Conservation (phyloP, 2,888 invertebrate species). For the Parapristionchus giblindavisi region DNA sequence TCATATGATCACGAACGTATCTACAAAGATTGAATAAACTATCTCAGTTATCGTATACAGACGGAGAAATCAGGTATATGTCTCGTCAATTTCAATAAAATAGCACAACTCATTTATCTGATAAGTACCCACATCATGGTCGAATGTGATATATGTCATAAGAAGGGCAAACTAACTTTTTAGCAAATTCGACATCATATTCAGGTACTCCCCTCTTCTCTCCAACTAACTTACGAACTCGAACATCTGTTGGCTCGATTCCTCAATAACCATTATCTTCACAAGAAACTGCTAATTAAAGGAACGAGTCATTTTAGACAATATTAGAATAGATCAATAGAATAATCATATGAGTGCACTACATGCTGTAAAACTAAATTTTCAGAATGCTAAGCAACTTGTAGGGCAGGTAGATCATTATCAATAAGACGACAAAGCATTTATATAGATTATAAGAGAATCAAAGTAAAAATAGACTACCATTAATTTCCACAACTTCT, state of each 20-base stretch:
- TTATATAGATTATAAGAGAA: too few relatives aligned
- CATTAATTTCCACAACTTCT: constrained; percentile 38
- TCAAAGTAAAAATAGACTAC: neutral
- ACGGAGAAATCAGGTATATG: neutral
- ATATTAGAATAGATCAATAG: too few relatives aligned
- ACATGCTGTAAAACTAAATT: too few relatives aligned
- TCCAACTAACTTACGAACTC: constrained; percentile 80
- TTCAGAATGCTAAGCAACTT: too few relatives aligned
- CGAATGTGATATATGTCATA: neutral
- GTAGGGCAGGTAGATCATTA: too few relatives aligned
- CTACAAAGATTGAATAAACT: neutral
- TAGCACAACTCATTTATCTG: neutral
- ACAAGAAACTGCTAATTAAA: too few relatives aligned
- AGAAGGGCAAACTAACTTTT: constrained; percentile 12
- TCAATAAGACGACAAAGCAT: too few relatives aligned
- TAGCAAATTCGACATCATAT: constrained; percentile 52
- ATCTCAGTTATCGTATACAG: neutral
- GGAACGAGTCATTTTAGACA: too few relatives aligned
- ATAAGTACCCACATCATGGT: constrained; percentile 1
- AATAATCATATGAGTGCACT: too few relatives aligned
- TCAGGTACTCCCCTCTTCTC: constrained; percentile 78
- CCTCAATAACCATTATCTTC: constrained; percentile 73
- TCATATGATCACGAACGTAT: constrained; percentile 51
- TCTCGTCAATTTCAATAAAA: neutral
- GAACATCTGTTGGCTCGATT: constrained; percentile 78